Conservation (phyloP, 30 jellyfish, hydroid and myxozoan genomes). For the Chironex yamaguchii region DNA sequence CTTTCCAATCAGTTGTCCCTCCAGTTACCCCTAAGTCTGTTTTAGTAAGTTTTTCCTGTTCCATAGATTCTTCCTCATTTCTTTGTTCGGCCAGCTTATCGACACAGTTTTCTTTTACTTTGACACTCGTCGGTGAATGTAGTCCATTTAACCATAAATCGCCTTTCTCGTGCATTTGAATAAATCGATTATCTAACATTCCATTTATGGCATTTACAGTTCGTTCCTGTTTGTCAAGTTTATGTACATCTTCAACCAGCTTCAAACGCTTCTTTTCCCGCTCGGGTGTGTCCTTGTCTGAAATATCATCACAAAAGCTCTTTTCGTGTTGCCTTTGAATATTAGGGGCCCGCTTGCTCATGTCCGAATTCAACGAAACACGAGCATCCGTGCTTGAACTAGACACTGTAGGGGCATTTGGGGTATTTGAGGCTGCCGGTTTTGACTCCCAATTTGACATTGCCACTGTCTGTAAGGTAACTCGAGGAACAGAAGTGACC, state of each 20-base stretch:
- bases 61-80: too few relatives aligned
- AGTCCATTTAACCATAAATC: not conserved
- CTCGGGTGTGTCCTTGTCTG: not conserved
- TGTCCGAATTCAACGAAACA: too few relatives aligned
- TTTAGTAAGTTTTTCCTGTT: too few relatives aligned
- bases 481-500: not conserved
- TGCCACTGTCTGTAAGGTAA: not conserved
- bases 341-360: not conserved
- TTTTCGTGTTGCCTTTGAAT: not conserved
- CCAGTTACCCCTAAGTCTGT: too few relatives aligned
- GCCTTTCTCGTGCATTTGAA: not conserved
- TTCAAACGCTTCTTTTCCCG: not conserved
- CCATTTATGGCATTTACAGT: not conserved
- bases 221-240: not conserved
- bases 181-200: not conserved
- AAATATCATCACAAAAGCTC: not conserved
- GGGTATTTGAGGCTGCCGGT: not conserved
- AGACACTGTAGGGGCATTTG: not conserved
- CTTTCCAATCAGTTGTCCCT: too few relatives aligned
- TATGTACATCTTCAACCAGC: not conserved
- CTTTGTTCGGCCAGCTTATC: not conserved
- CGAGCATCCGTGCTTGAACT: not conserved
- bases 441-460: not conserved
- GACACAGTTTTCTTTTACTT: not conserved
- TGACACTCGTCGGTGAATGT: not conserved